phyloP scores from a whole-genome alignment of 2,888 invertebrate species.

The Erebia palarica region DNA sequence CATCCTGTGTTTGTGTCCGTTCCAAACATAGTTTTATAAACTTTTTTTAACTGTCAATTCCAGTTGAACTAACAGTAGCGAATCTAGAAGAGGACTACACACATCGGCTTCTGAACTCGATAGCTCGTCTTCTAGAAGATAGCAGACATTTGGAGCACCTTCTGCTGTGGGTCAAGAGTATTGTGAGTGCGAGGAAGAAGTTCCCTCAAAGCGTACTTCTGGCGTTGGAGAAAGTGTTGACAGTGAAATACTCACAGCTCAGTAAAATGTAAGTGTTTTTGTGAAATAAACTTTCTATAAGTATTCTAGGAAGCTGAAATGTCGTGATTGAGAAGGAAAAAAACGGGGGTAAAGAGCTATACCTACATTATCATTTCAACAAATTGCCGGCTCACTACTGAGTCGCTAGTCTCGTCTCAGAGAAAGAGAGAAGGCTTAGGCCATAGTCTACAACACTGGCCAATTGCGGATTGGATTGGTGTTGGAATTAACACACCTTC shows the following conservation, averaged over 20 bases:
- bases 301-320: too few species aligned
- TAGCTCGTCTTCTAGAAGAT: constrained; percentile 88
- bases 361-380: too few species aligned
- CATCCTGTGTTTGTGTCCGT: too few species aligned
- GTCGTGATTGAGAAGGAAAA: too few species aligned
- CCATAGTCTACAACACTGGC: too few species aligned
- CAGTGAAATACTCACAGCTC: constrained; percentile 89
- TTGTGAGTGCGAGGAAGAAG: constrained; percentile 85
- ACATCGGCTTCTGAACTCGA: constrained; percentile 86
- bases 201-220: constrained; percentile 86
- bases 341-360: too few species aligned
- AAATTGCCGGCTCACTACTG: too few species aligned
- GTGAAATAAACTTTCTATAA: not conserved
- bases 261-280: constrained; percentile 89
- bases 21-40: too few species aligned
- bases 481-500: too few species aligned
- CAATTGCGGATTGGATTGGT: too few species aligned
- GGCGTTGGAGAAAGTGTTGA: constrained; percentile 89
- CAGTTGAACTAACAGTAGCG: constrained; percentile 89
- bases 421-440: too few species aligned
- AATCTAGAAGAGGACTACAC: constrained; percentile 88
- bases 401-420: too few species aligned
- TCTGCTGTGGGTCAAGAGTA: constrained; percentile 88
- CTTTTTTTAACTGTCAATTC: constrained; percentile 47
- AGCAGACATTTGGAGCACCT: constrained; percentile 95